A percentile compares a stretch with the other conserved stretches of the same genome.
phyloP scores from a whole-genome alignment of 1,140 invertebrate species.

The Eupeodes corollae region DNA sequence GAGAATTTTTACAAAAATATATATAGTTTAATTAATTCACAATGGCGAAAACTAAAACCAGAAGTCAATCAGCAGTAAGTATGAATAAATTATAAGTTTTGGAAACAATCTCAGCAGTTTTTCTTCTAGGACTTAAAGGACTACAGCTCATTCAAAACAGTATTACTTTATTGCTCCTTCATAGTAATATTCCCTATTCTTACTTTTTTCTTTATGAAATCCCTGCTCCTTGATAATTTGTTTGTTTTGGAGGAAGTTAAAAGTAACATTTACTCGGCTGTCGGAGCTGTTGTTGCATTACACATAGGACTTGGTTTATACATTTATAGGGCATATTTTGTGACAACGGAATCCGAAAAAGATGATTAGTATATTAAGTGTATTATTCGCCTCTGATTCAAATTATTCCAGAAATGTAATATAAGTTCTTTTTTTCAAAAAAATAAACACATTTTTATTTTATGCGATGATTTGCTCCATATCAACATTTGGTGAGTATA shows the following conservation, averaged over 20 bases:
- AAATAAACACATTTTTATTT: no score
- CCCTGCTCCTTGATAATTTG: slow-evolving; percentile 46
- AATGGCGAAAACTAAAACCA: no score
- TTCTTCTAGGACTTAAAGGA: slow-evolving; percentile 34
- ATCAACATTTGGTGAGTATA: no score
- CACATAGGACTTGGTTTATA: slow-evolving; percentile 63
- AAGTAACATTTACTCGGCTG: slow-evolving; percentile 63
- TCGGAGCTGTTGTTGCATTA: slow-evolving; percentile 55
- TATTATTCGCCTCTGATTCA: neutral
- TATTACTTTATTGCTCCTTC: slow-evolving; percentile 50
- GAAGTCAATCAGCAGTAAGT: no score
- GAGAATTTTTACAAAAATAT: no score
- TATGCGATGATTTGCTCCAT: no score
- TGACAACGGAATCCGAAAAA: neutral
- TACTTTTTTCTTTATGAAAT: slow-evolving; percentile 48
- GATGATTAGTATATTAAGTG: slow-evolving; percentile 1
- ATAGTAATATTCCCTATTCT: slow-evolving; percentile 50
- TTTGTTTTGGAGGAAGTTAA: slow-evolving; percentile 44
- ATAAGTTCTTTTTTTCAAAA: no score
- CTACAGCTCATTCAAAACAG: slow-evolving; percentile 48
- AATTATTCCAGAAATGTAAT: no score
- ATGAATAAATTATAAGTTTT: no score
- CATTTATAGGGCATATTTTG: slow-evolving; percentile 62
- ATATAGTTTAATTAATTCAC: no score
- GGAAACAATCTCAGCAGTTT: no score